These are phyloP conservation scores for Psilopsiagon aurifrons DNA, from an alignment of 2,113 vertebrate species.

Conservation along the genomic window DNA sequence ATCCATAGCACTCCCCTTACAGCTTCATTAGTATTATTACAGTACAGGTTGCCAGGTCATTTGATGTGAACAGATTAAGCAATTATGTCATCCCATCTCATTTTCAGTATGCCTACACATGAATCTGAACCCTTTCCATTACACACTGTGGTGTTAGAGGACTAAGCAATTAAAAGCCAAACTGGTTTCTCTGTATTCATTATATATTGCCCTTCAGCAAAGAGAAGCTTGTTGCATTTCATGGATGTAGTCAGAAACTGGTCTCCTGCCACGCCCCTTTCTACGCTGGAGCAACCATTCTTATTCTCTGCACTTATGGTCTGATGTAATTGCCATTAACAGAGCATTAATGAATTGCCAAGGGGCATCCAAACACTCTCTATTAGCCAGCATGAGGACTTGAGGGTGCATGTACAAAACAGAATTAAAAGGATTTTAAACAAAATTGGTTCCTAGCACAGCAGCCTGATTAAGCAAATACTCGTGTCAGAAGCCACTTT, in stretches of 20 bases:
- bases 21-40: neutral
- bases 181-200: neutral
- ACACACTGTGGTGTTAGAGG: neutral
- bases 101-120: neutral
- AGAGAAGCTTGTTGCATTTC: neutral
- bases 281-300: neutral
- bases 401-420: neutral
- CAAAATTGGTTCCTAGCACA: neutral
- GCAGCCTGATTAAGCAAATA: neutral
- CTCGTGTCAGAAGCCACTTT: neutral
- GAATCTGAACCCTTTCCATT: neutral
- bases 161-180: neutral
- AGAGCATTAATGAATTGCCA: neutral
- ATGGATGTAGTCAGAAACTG: neutral
- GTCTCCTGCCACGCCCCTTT: neutral
- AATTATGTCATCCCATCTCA: neutral
- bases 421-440: neutral
- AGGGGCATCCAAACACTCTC: neutral
- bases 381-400: neutral
- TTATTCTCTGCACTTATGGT: neutral
- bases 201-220: neutral
- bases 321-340: conserved; percentile 7
- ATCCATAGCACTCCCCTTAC: neutral
- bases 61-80: neutral
- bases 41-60: neutral